Base-by-base conservation (phyloP, 1,140 invertebrate species). In the Drosophila melanica region DNA sequence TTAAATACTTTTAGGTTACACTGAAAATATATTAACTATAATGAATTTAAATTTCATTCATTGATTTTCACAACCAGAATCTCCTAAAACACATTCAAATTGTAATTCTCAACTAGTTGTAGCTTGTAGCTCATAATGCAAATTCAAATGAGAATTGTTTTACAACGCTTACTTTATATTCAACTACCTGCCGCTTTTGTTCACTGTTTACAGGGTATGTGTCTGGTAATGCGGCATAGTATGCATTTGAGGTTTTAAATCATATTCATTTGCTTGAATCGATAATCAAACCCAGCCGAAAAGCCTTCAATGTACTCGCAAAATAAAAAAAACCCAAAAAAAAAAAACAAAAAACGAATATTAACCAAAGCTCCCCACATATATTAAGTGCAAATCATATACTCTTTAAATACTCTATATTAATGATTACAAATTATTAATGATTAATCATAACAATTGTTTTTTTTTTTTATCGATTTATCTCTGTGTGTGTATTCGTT, bases 401-500 rank as follows among this genome's bases (percentile, higher is more conserved):
- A 66, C 42, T 55, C 50, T 48, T 33, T 42, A 10, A 48, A 77
- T 70, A 65, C 42, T 66, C 59, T 71, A 75, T 65, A 75, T 23
- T 70, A 77, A 71, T 75, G 55, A 77, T 62, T 65, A 86, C 73
- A 81, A 69, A 76, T 84, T 59, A 84, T 84, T 76, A 82, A 85
- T 84, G 59, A 79, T 87, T 89, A 87, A 87, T 64, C 75, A 86
- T 87, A 77, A 89, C 79, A 81, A 77, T 84, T 82, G 71, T 70
- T 77, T 85, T 81, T 87, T 85, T 85, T 86, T 68, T 74, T 66
- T 73, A 79, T 84, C 84, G 74, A 84, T 84, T 89, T 89, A 89
- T 84, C 84, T 89, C 84, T 89, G 84, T 87, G 84, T 89, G 85
- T 84, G 74, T 89, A 89, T 75, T 87, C 76, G 84, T 89, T 87